A percentile compares a stretch with the other conserved stretches of the same genome.
Evolutionary conservation across 2,113 vertebrate species (phyloP).

Genomic region (Piaya cayana): DNA sequence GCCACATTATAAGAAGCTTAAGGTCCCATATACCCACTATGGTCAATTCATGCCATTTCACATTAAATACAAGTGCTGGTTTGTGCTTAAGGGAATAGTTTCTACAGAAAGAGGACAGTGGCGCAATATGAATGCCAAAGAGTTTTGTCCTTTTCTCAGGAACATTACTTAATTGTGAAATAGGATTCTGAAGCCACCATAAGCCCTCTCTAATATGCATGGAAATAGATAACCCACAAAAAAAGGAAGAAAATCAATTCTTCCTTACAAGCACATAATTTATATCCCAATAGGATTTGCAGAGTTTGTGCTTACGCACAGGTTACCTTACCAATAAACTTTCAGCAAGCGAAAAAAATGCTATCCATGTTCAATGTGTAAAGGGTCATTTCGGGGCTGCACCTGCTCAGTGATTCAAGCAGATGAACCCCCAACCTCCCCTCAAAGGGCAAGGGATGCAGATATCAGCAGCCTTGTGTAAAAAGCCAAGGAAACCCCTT

Average conservation of each 20-base stretch:
- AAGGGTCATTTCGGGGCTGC: neutral
- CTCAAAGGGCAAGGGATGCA: neutral
- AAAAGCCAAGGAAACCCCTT: neutral
- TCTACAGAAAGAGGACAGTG: neutral
- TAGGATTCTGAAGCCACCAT: neutral
- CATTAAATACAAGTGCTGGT: neutral
- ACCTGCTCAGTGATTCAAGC: neutral
- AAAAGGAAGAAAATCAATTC: neutral
- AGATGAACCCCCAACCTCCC: neutral
- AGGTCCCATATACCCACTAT: neutral
- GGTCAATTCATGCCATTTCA: neutral
- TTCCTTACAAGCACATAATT: neutral
- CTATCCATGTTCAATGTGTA: rapidly evolving
- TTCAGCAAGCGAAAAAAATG: neutral
- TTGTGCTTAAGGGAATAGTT: neutral
- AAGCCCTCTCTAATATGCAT: neutral
- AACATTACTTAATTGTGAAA: neutral
- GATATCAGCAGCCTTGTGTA: neutral
- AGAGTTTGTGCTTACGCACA: neutral
- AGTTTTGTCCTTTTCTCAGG: neutral
- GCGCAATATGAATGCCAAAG: neutral
- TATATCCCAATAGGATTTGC: neutral
- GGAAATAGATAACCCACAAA: neutral
- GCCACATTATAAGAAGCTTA: neutral
- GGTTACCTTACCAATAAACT: neutral